Conservation (phyloP, 2,113 vertebrate species). For the Eublepharis macularius region DNA sequence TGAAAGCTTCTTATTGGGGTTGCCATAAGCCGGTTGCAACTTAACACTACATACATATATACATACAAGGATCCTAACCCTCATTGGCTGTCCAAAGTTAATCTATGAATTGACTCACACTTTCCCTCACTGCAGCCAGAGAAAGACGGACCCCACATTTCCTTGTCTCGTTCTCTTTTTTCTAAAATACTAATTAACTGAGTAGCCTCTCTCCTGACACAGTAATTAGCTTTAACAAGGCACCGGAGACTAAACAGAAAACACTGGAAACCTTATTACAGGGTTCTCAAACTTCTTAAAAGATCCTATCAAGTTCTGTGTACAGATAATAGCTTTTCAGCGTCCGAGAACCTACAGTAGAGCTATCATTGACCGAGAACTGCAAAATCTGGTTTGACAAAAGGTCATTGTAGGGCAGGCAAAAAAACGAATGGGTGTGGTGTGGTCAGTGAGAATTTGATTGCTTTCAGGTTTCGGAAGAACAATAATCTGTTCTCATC, state of each 20-base stretch:
- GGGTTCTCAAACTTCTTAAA: background rate
- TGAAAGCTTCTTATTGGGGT: no score
- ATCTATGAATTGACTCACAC: background rate
- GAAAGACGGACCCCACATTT: background rate
- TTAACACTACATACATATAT: no score
- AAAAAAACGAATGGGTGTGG: background rate
- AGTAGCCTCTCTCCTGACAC: background rate
- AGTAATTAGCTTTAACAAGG: background rate
- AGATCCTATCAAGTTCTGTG: background rate
- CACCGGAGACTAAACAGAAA: background rate
- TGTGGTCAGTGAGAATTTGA: background rate
- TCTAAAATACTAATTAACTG: background rate
- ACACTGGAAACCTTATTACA: background rate
- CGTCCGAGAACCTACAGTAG: background rate
- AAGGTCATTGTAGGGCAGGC: background rate
- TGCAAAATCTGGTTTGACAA: background rate
- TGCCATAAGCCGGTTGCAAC: no score
- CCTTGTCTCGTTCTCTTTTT: background rate
- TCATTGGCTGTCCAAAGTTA: background rate
- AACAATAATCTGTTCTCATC: background rate
- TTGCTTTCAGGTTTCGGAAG: background rate
- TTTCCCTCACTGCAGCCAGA: background rate
- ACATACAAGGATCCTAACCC: no score
- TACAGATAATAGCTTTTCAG: background rate
- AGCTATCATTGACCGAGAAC: background rate